Evolutionary conservation across 2,797 vertebrate genomes (phyloP).

Genomic region (Coreius guichenoti): DNA sequence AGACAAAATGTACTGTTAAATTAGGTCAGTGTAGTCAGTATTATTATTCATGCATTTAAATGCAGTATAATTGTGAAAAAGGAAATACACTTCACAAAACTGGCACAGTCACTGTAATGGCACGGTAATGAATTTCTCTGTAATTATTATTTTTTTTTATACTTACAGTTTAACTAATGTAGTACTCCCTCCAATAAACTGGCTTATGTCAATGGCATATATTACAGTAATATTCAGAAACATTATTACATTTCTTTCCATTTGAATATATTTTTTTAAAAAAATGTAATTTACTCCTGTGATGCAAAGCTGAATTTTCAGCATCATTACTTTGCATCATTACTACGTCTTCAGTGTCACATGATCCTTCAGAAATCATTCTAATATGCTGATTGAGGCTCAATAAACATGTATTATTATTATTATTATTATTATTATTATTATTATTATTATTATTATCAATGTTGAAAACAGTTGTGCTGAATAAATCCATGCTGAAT

Average conservation of each 20-base stretch:
- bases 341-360: background rate
- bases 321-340: background rate
- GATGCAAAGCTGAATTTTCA: background rate
- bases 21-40: background rate
- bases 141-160: background rate
- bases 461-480: too few relatives aligned
- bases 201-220: background rate
- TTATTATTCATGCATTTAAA: background rate
- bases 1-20: conserved; percentile 15
- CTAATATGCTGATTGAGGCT: too few relatives aligned
- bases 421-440: too few relatives aligned
- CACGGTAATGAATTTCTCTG: background rate
- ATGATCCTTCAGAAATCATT: background rate
- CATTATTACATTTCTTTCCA: background rate
- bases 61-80: background rate
- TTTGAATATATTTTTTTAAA: background rate
- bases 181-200: background rate
- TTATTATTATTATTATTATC: too few relatives aligned
- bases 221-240: background rate
- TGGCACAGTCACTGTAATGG: background rate
- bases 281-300: background rate
- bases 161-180: background rate
- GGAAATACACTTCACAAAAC: background rate
- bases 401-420: too few relatives aligned
- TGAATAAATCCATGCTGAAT: too few relatives aligned